Base-by-base conservation (phyloP, 1,140 invertebrate genomes). In the Drosophila sproati region DNA sequence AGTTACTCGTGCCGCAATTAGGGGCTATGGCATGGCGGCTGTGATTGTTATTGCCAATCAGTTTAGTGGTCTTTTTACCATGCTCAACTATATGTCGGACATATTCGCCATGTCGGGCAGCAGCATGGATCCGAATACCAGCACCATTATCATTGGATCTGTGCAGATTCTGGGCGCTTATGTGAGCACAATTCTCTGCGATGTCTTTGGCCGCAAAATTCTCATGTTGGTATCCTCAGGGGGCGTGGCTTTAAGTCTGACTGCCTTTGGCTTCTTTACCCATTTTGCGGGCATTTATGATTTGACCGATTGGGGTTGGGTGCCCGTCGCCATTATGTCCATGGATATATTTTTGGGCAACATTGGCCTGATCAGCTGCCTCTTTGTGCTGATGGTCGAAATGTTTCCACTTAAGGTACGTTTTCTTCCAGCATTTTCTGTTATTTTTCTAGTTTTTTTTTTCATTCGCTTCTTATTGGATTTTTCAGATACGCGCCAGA, bases 31-130 rank as follows among this genome's bases (percentile, higher is more conserved):
- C 4, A 73, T 78, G 5, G 81, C 89, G 0, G 10, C 73, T 8
- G 74, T 91, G 0, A 48, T 91, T 0, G 31, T 87, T 0, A 57
- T 82, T 57, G 77, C 81, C 4, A 77, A 82, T 59, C 80, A 82
- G 51, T 89, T 89, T 2, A 82, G 77, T 4, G 89, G 81, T 1
- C 66, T 82, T 4, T 91, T 85, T 5, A 61, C 80, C 12, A 78
- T 91, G 67, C 64, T 83, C 52, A 91, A 74, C 35, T 91, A 91
- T 32, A 83, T 90, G 73, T 80, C 90, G n/a, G 93, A 93, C 0
- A 97, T 96, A 79, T 97, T 96, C 80, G 77, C 91, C 2, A 93
- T 93, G 1, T 94, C 96, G 2, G 94, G 95, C 2, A 94, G 94
- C 3, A 90, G 77, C 2, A 77, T 94, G 56, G 93, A 93, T 63